Base-by-base conservation (phyloP, 2,888 invertebrate species). In the Teinopalpus imperialis region DNA sequence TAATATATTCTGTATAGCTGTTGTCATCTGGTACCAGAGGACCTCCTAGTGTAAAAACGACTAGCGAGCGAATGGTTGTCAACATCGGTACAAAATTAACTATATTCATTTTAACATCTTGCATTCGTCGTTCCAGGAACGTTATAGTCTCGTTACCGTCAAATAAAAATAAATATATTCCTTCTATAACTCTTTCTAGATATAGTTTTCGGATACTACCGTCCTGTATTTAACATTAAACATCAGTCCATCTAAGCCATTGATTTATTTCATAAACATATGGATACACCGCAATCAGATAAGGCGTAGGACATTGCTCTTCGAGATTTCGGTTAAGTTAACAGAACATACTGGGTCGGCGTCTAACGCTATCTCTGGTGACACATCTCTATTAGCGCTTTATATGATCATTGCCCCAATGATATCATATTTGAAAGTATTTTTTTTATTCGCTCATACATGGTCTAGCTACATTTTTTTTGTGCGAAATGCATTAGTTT, bases 301-400 rank as follows among this genome's bases (percentile, higher is more conserved):
- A 48, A 51, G 50, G 52, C 51, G 56, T 58, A 69, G 69, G 74
- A 70, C 78, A 59, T 73, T 79, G 76, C 68, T 73, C 77, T 66
- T 67, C 58, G 56, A 71, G 66, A 76, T 76, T 61, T 63, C 74
- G 81, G 81, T 77, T 66, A 81, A 56, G 64, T 72, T 68, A 80
- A 83, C 72, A 76, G 20, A 41, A 23, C 49, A 56, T 53, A 61
- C 39, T 45, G 41, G 37, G 40, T 32, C 27, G 39, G 34, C 45
- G 57, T 49, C 53, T 42, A 43, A 31, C 61, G 57, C 56, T 69
- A 68, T 72, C 65, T 57, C 36, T 34, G 40, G 29, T 59, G 54
- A 56, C 59, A 47, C 49, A 47, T n/a, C n/a, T 49, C 45, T 20
- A 41, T 55, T 52, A 54, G 53, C 48, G 35, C 23, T 20, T 29